Conservation (phyloP, 1,140 invertebrate genomes). For the Camponotus vicinus region DNA sequence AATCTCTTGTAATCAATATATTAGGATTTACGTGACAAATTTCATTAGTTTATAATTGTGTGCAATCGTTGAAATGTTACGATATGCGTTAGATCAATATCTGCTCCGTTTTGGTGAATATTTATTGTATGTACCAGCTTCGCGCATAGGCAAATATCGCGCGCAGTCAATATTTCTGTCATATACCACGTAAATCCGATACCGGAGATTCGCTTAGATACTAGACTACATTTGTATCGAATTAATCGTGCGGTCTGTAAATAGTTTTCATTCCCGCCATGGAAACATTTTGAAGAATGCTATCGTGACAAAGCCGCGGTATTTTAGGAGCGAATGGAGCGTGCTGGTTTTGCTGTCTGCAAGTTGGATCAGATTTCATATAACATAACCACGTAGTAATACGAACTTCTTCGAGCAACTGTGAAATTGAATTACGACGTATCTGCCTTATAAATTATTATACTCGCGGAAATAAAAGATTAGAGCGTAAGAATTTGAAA, state of each 20-base stretch:
- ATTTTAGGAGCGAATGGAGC: slow-evolving; percentile 51
- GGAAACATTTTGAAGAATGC: slow-evolving; percentile 51
- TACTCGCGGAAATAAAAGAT: background rate
- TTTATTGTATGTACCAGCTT: slow-evolving; percentile 1
- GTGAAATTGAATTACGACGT: slow-evolving; percentile 39
- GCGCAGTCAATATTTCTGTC: slow-evolving; percentile 25
- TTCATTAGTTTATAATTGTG: background rate
- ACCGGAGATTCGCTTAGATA: background rate
- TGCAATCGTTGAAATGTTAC: background rate
- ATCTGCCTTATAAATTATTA: slow-evolving; percentile 36
- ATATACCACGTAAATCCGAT: slow-evolving; percentile 27
- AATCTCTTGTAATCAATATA: background rate
- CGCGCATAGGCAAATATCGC: background rate
- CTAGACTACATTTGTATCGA: background rate
- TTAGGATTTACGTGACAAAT: background rate
- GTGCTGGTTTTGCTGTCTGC: slow-evolving; percentile 24
- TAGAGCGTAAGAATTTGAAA: background rate
- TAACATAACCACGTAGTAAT: slow-evolving; percentile 34
- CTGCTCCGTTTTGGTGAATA: background rate
- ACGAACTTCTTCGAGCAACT: slow-evolving; percentile 49
- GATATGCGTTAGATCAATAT: background rate
- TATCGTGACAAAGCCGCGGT: slow-evolving; percentile 49
- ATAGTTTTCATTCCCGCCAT: slow-evolving; percentile 13
- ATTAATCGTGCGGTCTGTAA: slow-evolving; percentile 40
- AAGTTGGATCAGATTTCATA: slow-evolving; percentile 46